Conservation (phyloP, 2,888 invertebrate genomes). For the Drosophila neutralis region DNA sequence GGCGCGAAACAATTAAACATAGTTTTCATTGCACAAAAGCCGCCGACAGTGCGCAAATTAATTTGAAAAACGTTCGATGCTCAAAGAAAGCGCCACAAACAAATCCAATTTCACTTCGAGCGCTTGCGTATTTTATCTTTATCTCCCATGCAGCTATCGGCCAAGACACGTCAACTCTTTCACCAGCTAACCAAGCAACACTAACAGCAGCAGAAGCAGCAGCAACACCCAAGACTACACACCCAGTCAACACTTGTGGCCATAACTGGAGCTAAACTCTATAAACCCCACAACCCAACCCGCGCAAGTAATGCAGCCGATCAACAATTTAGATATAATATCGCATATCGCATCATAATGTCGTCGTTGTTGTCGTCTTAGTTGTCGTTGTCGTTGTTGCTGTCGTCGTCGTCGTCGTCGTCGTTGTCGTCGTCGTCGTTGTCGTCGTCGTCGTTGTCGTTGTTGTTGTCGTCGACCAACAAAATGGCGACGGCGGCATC, state of each 20-base stretch:
- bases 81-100: slow-evolving; percentile 78
- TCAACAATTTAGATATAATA: slow-evolving; percentile 81
- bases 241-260: slow-evolving; percentile 52
- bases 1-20: slow-evolving; percentile 80
- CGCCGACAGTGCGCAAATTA: slow-evolving; percentile 74
- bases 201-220: slow-evolving; percentile 23
- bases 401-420: slow-evolving; percentile 20
- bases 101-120: slow-evolving; percentile 77
- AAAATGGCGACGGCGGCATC: slow-evolving; percentile 78
- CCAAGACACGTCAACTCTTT: slow-evolving; percentile 65
- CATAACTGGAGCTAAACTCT: slow-evolving; percentile 72
- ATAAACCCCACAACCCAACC: slow-evolving; percentile 2
- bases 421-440: slow-evolving; percentile 8
- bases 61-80: slow-evolving; percentile 54
- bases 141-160: slow-evolving; percentile 64
- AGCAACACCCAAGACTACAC: slow-evolving; percentile 67
- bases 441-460: slow-evolving; percentile 10
- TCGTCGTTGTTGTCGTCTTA: slow-evolving; percentile 55
- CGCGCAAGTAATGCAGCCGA: slow-evolving; percentile 71
- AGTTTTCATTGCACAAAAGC: slow-evolving; percentile 80
- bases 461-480: slow-evolving; percentile 24
- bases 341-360: slow-evolving; percentile 81
- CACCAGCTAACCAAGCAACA: slow-evolving; percentile 50
- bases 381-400: slow-evolving; percentile 34
- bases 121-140: slow-evolving; percentile 60